Percentiles rank a stretch among this genome's conserved stretches.
Conservation (phyloP, 2,113 vertebrate species). For the Chinchilla lanigera region DNA sequence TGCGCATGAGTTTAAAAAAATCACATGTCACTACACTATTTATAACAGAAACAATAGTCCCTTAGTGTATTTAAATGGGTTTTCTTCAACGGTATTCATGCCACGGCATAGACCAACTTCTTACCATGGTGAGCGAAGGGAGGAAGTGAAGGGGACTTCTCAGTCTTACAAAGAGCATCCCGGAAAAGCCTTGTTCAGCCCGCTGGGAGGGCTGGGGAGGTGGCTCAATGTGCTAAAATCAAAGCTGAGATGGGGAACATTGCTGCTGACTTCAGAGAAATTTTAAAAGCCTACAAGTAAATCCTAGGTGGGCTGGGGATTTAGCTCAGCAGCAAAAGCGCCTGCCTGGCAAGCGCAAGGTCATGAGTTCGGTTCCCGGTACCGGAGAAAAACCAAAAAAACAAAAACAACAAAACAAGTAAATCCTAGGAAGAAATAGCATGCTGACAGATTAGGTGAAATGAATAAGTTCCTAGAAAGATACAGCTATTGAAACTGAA, state of each 20-base stretch:
- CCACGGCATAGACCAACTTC: rapidly evolving
- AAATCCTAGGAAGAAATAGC: not conserved
- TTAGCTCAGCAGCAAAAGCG: no score
- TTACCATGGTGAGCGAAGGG: not conserved
- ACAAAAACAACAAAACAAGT: no score
- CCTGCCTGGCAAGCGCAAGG: no score
- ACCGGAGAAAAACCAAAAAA: no score
- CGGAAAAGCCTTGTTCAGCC: not conserved
- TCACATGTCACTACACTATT: not conserved
- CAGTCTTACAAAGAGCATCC: not conserved
- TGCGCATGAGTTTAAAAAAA: not conserved
- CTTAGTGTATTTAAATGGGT: rapidly evolving
- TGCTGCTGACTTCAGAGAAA: not conserved
- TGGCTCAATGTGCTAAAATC: not conserved
- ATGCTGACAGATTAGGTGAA: not conserved
- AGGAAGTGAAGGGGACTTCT: not conserved
- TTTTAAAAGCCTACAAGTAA: not conserved
- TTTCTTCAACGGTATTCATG: rapidly evolving
- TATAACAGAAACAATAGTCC: not conserved
- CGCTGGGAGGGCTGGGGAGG: not conserved
- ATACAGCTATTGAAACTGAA: not conserved
- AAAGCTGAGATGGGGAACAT: not conserved
- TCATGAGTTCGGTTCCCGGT: no score
- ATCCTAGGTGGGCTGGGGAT: no score
- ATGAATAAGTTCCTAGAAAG: not conserved